Evolutionary conservation across 2,113 vertebrate species (phyloP), one percentile per base, ranked within the genome.

Genomic region (Morone saxatilis): DNA sequence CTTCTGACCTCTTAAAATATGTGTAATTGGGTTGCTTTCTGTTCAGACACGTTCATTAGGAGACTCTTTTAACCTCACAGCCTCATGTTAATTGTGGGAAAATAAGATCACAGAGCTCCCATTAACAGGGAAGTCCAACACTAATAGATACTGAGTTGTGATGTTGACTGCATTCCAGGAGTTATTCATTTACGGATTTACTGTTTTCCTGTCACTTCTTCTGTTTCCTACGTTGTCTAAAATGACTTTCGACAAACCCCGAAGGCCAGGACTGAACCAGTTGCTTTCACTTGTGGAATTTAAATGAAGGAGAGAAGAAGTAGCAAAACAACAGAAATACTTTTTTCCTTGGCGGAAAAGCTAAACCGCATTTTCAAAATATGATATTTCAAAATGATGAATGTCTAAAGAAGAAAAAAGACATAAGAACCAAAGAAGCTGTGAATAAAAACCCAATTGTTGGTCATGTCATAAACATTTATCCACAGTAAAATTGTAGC

Each of bases 21-120:
- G 17, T 17, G 41, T 12, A 22, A 62, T 6, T 10, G 41, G 47
- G 41, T 22, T 68, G 41, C 1, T 31, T 7, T 73, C 8, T 81
- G 79, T 79, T 80, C 61, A 47, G 63, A 67, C 80, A 57, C 9
- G 86, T 73, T n/a, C 2, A 40, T 53, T 19, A 45, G 8, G 9
- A 48, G 51, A 25, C 25, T 19, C 4, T 71, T 69, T n/a, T 0
- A 31, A n/a, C 43, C 7, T 36, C 31, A n/a, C 36, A 61, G 25
- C 22, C 48, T 56, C 0, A 0, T 25, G 61, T 40, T 53, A 17
- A 63, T 40, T 63, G 36, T 14, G 1, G 9, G 17, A 19, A 54
- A 53, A 22, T n/a, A 14, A 19, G 40, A 61, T 68, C 10, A 1
- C 43, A 61, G 36, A 1, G 11, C 50, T 59, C 6, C 8, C 16